Conservation (phyloP, 2,888 invertebrate species). For the Epistrophe grossulariae region DNA sequence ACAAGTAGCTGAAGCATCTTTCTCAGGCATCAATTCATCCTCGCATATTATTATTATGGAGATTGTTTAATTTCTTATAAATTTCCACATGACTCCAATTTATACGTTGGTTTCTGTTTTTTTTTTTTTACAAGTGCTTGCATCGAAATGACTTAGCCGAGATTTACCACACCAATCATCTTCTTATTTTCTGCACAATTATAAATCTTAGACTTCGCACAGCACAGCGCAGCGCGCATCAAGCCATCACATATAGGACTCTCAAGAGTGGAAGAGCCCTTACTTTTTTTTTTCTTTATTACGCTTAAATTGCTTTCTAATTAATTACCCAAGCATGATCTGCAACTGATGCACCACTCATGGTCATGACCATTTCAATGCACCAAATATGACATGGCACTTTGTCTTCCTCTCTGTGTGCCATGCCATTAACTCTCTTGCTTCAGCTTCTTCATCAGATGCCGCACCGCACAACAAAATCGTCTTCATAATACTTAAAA, state of each 20-base stretch:
- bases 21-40: slow-evolving; percentile 45
- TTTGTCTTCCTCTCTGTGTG: slow-evolving; percentile 51
- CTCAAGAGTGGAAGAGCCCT: slow-evolving; percentile 15
- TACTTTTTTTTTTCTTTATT: slow-evolving; percentile 40
- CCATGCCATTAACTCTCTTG: slow-evolving; percentile 2
- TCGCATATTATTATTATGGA: not conserved
- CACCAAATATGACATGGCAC: slow-evolving; percentile 69
- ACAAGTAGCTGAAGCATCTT: slow-evolving; percentile 55
- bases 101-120: not conserved
- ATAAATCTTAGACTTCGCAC: slow-evolving; percentile 52
- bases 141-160: slow-evolving; percentile 57
- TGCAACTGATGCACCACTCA: slow-evolving; percentile 25
- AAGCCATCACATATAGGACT: not conserved
- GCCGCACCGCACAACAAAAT: not conserved
- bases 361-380: slow-evolving; percentile 33
- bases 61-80: slow-evolving; percentile 6
- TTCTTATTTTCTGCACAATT: slow-evolving; percentile 64
- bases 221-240: not conserved
- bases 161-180: slow-evolving; percentile 69
- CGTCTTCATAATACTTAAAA: slow-evolving; percentile 4
- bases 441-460: slow-evolving; percentile 39
- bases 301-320: slow-evolving; percentile 73
- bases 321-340: slow-evolving; percentile 61
- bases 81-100: slow-evolving; percentile 63
- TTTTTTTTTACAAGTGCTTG: slow-evolving; percentile 50